Evolutionary conservation across 1,140 invertebrate genomes (phyloP), one percentile per base, ranked within the genome.

Genomic region (Muscidifurax raptorellus): DNA sequence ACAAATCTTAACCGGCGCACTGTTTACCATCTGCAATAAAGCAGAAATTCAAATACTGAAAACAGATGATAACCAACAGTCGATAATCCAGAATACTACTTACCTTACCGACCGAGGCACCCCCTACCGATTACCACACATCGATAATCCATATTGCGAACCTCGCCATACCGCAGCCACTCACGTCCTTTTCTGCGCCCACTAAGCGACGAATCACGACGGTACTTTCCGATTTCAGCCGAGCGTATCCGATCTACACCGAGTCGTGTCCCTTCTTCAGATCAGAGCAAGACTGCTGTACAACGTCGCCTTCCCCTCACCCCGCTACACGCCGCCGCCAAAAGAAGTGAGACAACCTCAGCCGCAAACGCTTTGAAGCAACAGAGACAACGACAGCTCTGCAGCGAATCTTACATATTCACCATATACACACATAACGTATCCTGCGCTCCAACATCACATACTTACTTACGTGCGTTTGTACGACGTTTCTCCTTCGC

Each of bases 151-250:
- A 40, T 5, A 5, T 40, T 40, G 44, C 15, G 0, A 47, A 18
- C 15, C 44, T 3, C 44, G 12, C 44, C 22, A 44, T 40, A 74
- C 0, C 2, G 6, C 36, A 36, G 12, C 25, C 47, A n/a, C n/a
- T 47, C 40, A 15, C 27, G 36, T 75, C 13, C 15, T 15, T 47
- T 13, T 47, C 44, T 9, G 44, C 15, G 15, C 44, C 44, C 44
- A 47, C 44, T 10, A 9, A 40, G 36, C 36, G 7, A 40, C 6
- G 52, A 47, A 47, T n/a, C 36, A 80, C 32, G 59, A 80, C 32
- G 59, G 28, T 67, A 79, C 18, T 69, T 80, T 80, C 64, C 77
- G 77, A 80, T 28, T 32, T 80, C 18, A 1, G n/a, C 64, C 77
- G 77, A 69, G 32, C 28, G 22, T 32, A n/a, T 78, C n/a, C 76